phyloP scores from a whole-genome alignment of 2,113 vertebrate genomes.

The Catharus bicknelli region DNA sequence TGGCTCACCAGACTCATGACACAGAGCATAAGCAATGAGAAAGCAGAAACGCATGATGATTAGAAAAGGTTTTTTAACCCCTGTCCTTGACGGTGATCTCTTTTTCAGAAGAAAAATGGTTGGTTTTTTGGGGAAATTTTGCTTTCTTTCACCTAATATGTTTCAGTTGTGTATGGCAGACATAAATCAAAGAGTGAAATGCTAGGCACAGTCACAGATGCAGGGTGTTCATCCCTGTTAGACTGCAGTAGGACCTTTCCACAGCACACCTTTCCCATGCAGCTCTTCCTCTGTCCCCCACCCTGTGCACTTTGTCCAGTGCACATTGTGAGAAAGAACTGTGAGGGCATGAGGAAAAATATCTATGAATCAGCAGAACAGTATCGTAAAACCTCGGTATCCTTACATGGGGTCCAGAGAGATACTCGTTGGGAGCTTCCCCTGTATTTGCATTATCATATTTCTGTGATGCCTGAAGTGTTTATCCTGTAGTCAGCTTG shows the following conservation, averaged over 20 bases:
- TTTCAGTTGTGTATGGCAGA: background rate
- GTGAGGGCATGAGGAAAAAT: background rate
- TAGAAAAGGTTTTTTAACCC: background rate
- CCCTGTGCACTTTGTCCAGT: rapidly evolving
- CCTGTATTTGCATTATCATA: background rate
- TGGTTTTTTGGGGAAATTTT: background rate
- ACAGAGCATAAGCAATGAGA: background rate
- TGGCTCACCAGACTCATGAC: background rate
- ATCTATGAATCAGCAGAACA: background rate
- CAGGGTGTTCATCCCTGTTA: rapidly evolving
- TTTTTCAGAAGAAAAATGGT: background rate
- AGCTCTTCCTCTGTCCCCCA: background rate
- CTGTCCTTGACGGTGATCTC: rapidly evolving
- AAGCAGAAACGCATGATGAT: background rate
- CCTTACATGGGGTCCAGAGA: rapidly evolving
- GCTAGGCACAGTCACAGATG: background rate
- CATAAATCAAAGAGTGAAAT: background rate
- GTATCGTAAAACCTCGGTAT: background rate
- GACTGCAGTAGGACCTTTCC: background rate
- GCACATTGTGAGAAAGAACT: background rate
- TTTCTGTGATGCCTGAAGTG: background rate
- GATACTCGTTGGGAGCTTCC: rapidly evolving
- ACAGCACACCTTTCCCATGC: background rate
- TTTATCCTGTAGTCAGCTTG: background rate
- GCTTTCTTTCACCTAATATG: background rate